phyloP scores from a whole-genome alignment of 2,797 vertebrate species.

The Darevskia mixta region DNA sequence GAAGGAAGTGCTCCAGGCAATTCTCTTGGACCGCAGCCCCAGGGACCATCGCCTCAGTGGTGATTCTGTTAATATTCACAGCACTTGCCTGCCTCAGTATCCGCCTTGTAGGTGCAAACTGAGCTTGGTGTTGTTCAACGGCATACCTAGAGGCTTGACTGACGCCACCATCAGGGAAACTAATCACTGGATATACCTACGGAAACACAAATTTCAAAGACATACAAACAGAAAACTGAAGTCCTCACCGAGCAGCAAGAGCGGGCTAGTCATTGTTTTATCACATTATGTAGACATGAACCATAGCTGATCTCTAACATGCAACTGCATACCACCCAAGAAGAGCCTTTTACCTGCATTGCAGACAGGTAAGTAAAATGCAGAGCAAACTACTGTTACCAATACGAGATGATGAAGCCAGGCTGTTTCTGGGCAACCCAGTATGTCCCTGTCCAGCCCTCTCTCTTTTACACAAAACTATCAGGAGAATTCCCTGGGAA shows the following conservation, averaged over 20 bases:
- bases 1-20: no score
- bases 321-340: neutral
- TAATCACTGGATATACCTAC: conserved; percentile 82
- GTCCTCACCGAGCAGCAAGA: no score
- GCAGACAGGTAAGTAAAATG: neutral
- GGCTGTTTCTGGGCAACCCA: neutral
- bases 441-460: neutral
- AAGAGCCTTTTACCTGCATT: neutral
- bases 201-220: neutral
- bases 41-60: neutral
- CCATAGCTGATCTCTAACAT: neutral
- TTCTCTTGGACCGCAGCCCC: neutral
- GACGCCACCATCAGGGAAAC: conserved; percentile 79
- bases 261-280: no score
- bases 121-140: conserved; percentile 79
- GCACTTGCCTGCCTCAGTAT: conserved; percentile 84
- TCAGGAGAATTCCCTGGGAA: no score
- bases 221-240: neutral
- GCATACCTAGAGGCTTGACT: conserved; percentile 78
- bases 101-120: conserved; percentile 73
- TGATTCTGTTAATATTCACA: neutral
- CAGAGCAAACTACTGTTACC: neutral
- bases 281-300: neutral
- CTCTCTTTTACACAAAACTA: neutral
- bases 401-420: neutral